These are phyloP conservation scores for Pseudorhombus dupliciocellatus DNA, from an alignment of 2,113 vertebrate genomes.

Conservation along the genomic window DNA sequence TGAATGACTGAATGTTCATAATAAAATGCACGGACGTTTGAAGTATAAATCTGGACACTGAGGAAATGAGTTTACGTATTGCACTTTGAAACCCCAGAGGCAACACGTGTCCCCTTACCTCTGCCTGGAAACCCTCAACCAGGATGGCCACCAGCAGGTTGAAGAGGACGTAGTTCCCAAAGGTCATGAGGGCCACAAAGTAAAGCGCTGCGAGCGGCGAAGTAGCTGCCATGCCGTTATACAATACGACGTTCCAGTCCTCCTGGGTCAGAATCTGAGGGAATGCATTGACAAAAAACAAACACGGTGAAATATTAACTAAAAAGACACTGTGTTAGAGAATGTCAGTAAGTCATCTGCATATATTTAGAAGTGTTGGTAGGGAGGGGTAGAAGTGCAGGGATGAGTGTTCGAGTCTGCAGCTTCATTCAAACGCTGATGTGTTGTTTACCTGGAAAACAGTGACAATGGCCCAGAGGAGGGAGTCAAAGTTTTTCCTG, in stretches of 20 bases:
- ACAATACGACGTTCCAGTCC: slow-evolving; percentile 96
- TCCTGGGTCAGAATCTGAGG: slow-evolving; percentile 94
- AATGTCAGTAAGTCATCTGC: not conserved
- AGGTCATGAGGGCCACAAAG: slow-evolving; percentile 97
- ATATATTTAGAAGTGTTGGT: not conserved
- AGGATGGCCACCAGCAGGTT: slow-evolving; percentile 96
- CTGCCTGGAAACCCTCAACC: slow-evolving; percentile 97
- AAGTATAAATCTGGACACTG: not conserved
- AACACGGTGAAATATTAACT: not conserved
- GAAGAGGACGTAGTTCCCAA: slow-evolving; percentile 97
- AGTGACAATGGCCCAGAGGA: slow-evolving; percentile 97
- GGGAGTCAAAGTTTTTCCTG: slow-evolving; percentile 96
- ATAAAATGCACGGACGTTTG: too few relatives aligned
- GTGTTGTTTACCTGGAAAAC: slow-evolving; percentile 90
- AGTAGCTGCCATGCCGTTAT: slow-evolving; percentile 95
- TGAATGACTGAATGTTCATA: too few relatives aligned
- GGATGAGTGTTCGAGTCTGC: not conserved
- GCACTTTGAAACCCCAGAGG: too few relatives aligned
- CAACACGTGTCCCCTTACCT: slow-evolving; percentile 77
- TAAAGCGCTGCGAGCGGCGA: slow-evolving; percentile 94
- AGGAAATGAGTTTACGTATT: not conserved
- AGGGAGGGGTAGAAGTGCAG: not conserved
- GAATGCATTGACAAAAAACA: not conserved
- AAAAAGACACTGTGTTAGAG: not conserved
- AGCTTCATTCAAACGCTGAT: not conserved